Conservation (phyloP, 2,797 vertebrate genomes). For the Aselliscus stoliczkanus region DNA sequence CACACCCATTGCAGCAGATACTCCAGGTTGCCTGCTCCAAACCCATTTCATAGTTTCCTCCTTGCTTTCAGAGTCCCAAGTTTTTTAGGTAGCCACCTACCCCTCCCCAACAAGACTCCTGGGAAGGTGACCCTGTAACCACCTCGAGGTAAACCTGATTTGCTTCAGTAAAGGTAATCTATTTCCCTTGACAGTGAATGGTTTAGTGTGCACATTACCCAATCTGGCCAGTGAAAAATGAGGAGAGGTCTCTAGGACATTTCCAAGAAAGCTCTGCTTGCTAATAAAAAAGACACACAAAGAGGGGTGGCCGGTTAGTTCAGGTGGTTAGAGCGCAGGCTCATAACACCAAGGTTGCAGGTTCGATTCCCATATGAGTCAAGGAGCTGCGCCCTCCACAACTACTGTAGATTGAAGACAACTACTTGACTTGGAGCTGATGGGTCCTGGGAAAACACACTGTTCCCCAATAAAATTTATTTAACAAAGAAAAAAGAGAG, state of each 20-base stretch:
- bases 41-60: neutral
- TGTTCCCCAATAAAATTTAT: too few species aligned
- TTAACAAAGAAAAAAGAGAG: too few species aligned
- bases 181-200: neutral
- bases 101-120: neutral
- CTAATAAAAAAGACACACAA: neutral
- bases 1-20: neutral
- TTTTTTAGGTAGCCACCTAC: neutral
- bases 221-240: neutral
- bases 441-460: too few species aligned
- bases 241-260: neutral
- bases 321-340: too few species aligned
- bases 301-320: neutral
- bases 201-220: neutral
- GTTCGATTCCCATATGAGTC: too few species aligned
- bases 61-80: neutral
- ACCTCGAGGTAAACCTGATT: neutral
- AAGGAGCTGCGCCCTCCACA: too few species aligned
- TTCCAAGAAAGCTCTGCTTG: neutral
- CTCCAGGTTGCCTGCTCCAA: neutral
- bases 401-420: too few species aligned
- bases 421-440: too few species aligned
- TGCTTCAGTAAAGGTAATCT: neutral
- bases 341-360: too few species aligned
- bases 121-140: neutral